Evolutionary conservation across 2,797 vertebrate genomes (phyloP).

Genomic region (Oreochromis mossambicus): DNA sequence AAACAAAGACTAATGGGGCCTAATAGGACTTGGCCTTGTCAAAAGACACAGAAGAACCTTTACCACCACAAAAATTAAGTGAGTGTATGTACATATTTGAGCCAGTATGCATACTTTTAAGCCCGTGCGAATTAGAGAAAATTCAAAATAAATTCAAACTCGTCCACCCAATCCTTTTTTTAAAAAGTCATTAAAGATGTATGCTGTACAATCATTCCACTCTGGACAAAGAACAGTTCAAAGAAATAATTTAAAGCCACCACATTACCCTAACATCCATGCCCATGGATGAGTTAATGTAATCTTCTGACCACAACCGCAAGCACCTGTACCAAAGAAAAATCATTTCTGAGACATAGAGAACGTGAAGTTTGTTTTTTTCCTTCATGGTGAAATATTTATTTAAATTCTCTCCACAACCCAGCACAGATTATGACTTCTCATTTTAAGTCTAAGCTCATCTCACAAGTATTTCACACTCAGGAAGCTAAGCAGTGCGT

Average conservation of each 20-base stretch:
- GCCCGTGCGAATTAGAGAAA: accelerated
- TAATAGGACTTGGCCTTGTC: accelerated
- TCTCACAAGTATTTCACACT: constrained; percentile 59
- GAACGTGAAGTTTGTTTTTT: neutral
- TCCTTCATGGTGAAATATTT: constrained; percentile 71
- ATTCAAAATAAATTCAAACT: neutral
- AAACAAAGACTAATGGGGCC: neutral
- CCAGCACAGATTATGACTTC: constrained; percentile 28
- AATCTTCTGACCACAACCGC: neutral
- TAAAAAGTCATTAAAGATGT: neutral
- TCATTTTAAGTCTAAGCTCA: constrained; percentile 31
- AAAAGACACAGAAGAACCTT: neutral
- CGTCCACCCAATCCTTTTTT: neutral
- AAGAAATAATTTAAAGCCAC: neutral
- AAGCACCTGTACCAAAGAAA: neutral
- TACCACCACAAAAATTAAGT: neutral
- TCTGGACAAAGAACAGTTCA: neutral
- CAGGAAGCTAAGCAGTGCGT: constrained; percentile 61
- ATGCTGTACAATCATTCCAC: accelerated
- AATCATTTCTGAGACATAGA: constrained; percentile 9
- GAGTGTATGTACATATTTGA: neutral
- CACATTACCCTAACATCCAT: neutral
- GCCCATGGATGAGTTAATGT: neutral
- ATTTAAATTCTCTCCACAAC: constrained; percentile 48
- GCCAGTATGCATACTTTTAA: neutral